Base-by-base conservation (phyloP, 1,140 invertebrate species). In the Sitobion miscanthi region DNA sequence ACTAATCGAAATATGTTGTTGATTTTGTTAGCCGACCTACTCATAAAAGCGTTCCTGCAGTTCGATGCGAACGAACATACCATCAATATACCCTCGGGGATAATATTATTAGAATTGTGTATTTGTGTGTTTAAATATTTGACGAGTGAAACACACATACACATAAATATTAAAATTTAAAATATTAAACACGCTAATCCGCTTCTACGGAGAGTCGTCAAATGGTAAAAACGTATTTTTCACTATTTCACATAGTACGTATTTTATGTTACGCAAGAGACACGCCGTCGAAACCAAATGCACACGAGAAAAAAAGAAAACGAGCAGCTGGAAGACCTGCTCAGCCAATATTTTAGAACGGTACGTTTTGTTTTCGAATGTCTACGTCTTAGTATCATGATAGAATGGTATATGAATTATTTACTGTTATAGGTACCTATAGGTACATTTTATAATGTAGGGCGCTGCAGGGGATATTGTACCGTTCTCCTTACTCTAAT, bases 1-100 rank as follows among this genome's bases (percentile, higher is more conserved):
- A 89, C 87, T 89, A 89, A 89, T 54, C 30, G 54, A 89, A 89
- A 54, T 62, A 62, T 54, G n/a, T 35, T 88, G 87, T 54, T 49
- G 2, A 88, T 88, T 88, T 52, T 88, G 30, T 52, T 49, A 4
- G n/a, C 47, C 30, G 17, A 49, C 47, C n/a, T 88, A 52, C 5
- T 21, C 35, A 83, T 52, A 11, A 17, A 17, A 6, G 38, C 21
- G 82, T 82, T 38, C 35, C 4, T 42, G 23, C 42, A 85, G 35
- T 83, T 42, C 42, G 23, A 45, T 85, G 23, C 42, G 9, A 42
- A 45, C n/a, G 47, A n/a, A 30, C 11, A 52, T 35, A n/a, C 4
- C 30, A 30, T 49, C 47, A 21, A 88, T 17, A 45, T 20, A 9
- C 87, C n/a, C 87, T 52, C 7, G 87, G 49, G 87, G n/a, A 88